Conservation (phyloP, 2,888 invertebrate species). For the Euphydryas editha region DNA sequence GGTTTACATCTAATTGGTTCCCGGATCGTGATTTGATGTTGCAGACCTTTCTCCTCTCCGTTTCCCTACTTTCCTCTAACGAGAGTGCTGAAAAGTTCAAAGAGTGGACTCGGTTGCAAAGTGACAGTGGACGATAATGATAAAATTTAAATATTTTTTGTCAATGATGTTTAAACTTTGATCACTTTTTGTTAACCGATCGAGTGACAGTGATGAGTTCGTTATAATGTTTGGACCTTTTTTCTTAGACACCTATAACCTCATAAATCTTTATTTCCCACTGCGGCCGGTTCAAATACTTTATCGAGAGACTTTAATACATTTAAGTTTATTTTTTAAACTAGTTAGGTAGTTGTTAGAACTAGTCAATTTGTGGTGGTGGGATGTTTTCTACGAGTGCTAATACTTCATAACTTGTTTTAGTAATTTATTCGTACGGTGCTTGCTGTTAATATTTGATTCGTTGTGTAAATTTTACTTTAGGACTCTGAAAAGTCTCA, state of each 20-base stretch:
- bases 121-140: conserved; percentile 53
- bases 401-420: conserved; percentile 70
- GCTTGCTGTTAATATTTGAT: conserved; percentile 76
- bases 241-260: conserved; percentile 35
- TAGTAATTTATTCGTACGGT: conserved; percentile 72
- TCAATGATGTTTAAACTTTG: conserved; percentile 51
- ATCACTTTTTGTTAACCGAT: conserved; percentile 58
- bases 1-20: conserved; percentile 75
- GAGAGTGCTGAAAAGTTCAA: conserved; percentile 53
- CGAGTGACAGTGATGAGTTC: conserved; percentile 42
- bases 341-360: conserved; percentile 76
- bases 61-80: conserved; percentile 42
- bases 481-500: conserved; percentile 65
- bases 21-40: conserved; percentile 42
- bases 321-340: conserved; percentile 65
- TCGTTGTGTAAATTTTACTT: conserved; percentile 61
- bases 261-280: conserved; percentile 44
- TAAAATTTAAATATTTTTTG: conserved; percentile 24
- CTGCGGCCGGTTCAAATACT: conserved; percentile 80
- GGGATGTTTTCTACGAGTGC: conserved; percentile 77
- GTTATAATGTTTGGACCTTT: conserved; percentile 38
- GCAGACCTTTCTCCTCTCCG: conserved; percentile 14
- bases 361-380: conserved; percentile 82
- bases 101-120: conserved; percentile 73
- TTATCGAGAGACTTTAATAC: conserved; percentile 73